Percentiles rank a stretch among this genome's conserved stretches.
Conservation (phyloP, 92 coral and sea anemone species). For the Epizoanthus stellaris region DNA sequence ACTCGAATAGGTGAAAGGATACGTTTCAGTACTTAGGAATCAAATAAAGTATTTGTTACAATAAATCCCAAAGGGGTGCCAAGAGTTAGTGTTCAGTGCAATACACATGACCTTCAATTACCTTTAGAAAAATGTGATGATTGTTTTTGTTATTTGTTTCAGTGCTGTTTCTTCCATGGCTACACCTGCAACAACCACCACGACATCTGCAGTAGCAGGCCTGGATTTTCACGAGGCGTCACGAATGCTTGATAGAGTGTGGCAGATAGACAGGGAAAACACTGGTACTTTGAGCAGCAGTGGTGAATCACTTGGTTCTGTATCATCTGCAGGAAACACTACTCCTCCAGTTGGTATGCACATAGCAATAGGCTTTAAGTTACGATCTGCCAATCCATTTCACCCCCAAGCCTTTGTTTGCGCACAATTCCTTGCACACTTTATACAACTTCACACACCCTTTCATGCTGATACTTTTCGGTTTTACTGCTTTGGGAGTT, state of each 20-base stretch:
- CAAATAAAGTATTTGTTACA: too few species aligned
- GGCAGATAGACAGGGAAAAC: slow-evolving; percentile 32
- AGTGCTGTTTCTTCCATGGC: background rate
- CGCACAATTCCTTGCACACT: too few species aligned
- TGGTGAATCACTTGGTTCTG: slow-evolving; percentile 22
- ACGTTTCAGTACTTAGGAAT: too few species aligned
- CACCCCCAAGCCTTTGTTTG: too few species aligned
- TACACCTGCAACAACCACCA: background rate
- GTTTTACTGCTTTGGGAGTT: too few species aligned
- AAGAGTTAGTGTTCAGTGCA: too few species aligned
- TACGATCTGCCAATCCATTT: too few species aligned
- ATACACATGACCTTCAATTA: too few species aligned
- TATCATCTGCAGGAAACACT: slow-evolving; percentile 18
- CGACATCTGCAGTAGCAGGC: background rate
- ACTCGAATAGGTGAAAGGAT: too few species aligned
- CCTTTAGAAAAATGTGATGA: background rate
- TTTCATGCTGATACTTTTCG: too few species aligned
- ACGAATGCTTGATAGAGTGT: slow-evolving; percentile 11
- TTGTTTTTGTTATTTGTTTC: background rate
- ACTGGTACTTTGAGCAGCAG: slow-evolving; percentile 14
- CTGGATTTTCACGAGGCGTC: slow-evolving; percentile 30
- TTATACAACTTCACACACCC: too few species aligned
- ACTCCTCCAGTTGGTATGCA: slow-evolving; percentile 19
- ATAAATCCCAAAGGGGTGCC: too few species aligned
- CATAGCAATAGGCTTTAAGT: background rate